These are phyloP conservation scores for Mobula hypostoma DNA, from an alignment of 2,113 vertebrate species.

Conservation along the genomic window DNA sequence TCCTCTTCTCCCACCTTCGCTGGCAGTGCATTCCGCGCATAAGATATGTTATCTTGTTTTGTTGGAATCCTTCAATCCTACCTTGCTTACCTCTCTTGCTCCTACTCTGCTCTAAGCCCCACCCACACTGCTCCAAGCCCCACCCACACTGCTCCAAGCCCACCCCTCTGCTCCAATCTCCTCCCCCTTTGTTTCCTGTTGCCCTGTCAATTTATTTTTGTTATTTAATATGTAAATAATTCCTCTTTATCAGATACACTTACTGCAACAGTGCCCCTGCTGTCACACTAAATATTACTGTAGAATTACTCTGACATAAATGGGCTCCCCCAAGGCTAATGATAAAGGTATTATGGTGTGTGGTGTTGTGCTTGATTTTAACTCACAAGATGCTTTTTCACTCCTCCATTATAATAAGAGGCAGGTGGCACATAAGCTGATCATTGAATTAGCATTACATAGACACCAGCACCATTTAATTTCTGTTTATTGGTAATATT, in stretches of 20 bases:
- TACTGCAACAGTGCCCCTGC: background rate
- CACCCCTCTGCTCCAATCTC: background rate
- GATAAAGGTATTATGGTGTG: background rate
- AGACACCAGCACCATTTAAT: background rate
- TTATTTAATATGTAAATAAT: background rate
- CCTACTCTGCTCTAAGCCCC: background rate
- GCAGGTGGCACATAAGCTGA: slow-evolving; percentile 12
- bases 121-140: background rate
- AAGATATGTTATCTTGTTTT: background rate
- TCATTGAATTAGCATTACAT: background rate
- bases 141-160: background rate
- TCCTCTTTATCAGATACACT: background rate
- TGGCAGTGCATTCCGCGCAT: too few species aligned
- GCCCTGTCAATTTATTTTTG: background rate
- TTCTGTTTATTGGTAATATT: slow-evolving; percentile 1
- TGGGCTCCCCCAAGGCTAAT: background rate
- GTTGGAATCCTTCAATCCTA: background rate
- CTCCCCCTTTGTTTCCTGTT: background rate
- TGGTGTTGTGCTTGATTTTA: background rate
- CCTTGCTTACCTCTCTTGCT: background rate
- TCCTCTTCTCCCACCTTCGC: too few species aligned
- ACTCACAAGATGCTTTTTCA: background rate
- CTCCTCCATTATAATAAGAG: background rate
- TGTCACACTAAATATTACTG: background rate
- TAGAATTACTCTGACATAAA: background rate